Percentiles rank a stretch among this genome's conserved stretches.
Evolutionary conservation across 2,113 vertebrate species (phyloP).

Genomic region (Panurus biarmicus): DNA sequence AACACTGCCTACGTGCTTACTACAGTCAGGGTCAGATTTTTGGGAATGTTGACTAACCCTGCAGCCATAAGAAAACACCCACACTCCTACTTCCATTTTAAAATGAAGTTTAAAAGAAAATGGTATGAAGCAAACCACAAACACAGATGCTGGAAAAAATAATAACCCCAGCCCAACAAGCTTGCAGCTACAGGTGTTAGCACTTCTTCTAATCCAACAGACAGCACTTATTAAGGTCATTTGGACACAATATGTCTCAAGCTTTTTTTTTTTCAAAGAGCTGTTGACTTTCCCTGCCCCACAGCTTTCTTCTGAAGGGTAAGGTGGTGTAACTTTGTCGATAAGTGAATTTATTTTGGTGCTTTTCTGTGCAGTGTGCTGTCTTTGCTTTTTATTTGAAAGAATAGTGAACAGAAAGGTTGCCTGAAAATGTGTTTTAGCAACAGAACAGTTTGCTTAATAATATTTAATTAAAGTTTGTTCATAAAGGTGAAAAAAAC

Average conservation of each 20-base stretch:
- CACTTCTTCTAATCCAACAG: neutral
- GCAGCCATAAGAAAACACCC: neutral
- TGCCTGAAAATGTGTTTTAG: neutral
- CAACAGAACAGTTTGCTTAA: neutral
- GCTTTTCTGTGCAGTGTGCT: neutral
- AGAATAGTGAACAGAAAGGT: neutral
- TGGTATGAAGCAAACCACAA: neutral
- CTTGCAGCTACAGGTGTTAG: neutral
- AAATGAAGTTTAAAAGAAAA: neutral
- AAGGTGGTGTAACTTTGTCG: neutral
- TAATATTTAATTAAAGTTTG: neutral
- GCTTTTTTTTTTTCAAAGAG: neutral
- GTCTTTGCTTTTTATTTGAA: neutral
- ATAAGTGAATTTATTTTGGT: neutral
- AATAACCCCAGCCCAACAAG: neutral
- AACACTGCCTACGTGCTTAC: rapidly evolving
- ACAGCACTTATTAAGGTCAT: neutral
- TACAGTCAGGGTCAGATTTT: neutral
- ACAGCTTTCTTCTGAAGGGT: neutral
- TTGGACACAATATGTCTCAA: neutral
- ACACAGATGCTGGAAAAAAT: neutral
- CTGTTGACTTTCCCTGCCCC: neutral
- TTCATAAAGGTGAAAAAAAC: neutral
- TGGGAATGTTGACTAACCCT: neutral
- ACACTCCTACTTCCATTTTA: neutral